These are phyloP conservation scores for Temnothorax rugatulus DNA, from an alignment of 2,888 invertebrate genomes.

Conservation along the genomic window DNA sequence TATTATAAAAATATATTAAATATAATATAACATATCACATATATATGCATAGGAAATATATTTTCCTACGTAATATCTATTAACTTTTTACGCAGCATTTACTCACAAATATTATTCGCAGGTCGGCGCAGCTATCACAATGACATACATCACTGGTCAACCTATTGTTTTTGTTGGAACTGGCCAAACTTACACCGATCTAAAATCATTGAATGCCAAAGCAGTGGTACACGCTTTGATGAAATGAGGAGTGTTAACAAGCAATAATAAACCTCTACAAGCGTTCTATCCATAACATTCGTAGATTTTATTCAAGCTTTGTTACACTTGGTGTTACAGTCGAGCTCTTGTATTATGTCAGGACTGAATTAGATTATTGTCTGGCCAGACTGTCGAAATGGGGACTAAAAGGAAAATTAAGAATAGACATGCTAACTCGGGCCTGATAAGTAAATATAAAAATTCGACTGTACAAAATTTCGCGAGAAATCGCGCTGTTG, in stretches of 20 bases:
- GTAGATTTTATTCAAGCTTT: slow-evolving; percentile 3
- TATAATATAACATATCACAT: not conserved
- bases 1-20: not conserved
- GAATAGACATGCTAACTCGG: not conserved
- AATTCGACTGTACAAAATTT: slow-evolving; percentile 3
- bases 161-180: slow-evolving; percentile 99
- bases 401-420: not conserved
- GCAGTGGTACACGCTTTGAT: slow-evolving; percentile 98
- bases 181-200: slow-evolving; percentile 99
- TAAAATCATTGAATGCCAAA: slow-evolving; percentile 98
- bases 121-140: slow-evolving; percentile 99
- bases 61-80: not conserved
- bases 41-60: not conserved
- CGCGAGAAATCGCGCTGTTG: not conserved
- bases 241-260: slow-evolving; percentile 88
- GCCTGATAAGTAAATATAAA: not conserved
- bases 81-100: not conserved
- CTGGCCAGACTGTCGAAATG: not conserved
- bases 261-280: slow-evolving; percentile 53
- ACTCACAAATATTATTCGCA: slow-evolving; percentile 74
- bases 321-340: not conserved
- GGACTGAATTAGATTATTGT: not conserved
- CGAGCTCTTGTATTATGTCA: not conserved
- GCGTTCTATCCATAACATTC: not conserved
- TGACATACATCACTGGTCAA: slow-evolving; percentile 99